Base-by-base conservation (phyloP, 2,113 vertebrate genomes). In the Erythrolamprus reginae region DNA sequence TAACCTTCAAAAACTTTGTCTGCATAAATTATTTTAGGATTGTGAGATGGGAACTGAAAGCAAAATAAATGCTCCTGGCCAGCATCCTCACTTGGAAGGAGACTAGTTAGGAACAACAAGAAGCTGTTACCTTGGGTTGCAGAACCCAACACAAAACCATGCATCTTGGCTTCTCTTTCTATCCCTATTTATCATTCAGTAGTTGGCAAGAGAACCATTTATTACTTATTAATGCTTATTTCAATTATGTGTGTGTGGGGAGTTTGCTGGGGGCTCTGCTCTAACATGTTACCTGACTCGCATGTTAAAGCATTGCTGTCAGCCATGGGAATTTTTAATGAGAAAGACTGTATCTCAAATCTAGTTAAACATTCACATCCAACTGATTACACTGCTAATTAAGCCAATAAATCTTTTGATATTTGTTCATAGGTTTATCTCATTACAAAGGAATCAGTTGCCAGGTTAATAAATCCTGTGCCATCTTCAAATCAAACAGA, bases 291-390 rank as follows among this genome's bases (percentile, higher is more conserved):
- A 82, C 82, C 65, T 53, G 23, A 38, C 3, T 53, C 28, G 65
- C 21, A 82, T 19, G 38, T 42, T 42, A 52, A 89, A 82, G 50
- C 88, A 17, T 8, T 88, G 48, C 3, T 33, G 24, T 26, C 48
- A 88, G 65, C 33, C 38, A 38, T 10, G 4, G 88, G 51, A 89
- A 55, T 70, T 33, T 89, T 89, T 82, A 38, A 82, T 17, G 26
- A 52, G 12, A 26, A 77, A 89, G 42, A 45, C 45, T 89, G 50
- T 26, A 89, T 82, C 82, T 89, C 53, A 89, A 89, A 89, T 89
- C 51, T 77, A 89, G 82, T 89, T 83, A 55, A 89, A 83, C 45
- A 55, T 53, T 42, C 24, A 55, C 70, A 89, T 38, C 38, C 55
- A 42, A 77, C 70, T 82, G 65, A 89, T 82, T 82, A 89, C 82